These are phyloP conservation scores for Eubasilissa regina DNA, from an alignment of 1,140 invertebrate species.

Conservation along the genomic window DNA sequence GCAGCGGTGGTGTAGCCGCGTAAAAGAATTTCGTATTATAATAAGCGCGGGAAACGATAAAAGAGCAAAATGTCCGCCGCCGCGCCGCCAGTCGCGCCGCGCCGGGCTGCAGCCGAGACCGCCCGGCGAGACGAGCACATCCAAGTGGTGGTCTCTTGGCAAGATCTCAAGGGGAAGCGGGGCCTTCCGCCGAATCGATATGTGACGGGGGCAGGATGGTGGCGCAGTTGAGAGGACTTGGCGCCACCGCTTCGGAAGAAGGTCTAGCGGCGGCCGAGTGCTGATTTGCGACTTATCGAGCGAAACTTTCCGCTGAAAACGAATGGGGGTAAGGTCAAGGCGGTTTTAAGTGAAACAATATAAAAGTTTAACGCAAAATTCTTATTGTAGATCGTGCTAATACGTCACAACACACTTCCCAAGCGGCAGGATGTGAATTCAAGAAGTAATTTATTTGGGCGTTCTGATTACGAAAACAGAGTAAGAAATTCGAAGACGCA, in stretches of 20 bases:
- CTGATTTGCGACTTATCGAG: no score
- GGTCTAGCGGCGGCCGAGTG: no score
- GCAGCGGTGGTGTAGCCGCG: neutral
- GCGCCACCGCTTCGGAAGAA: neutral
- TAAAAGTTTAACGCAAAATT: no score
- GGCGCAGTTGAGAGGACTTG: neutral
- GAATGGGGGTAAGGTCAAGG: no score
- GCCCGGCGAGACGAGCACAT: constrained; percentile 5
- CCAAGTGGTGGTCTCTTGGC: neutral
- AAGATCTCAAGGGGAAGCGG: neutral
- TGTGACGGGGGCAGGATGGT: constrained; percentile 7
- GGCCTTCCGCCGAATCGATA: constrained; percentile 1
- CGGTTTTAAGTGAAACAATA: no score
- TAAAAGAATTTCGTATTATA: neutral
- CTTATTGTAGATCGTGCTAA: no score
- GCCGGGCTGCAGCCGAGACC: neutral
- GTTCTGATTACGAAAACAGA: no score
- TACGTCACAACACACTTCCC: no score
- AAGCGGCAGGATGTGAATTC: no score
- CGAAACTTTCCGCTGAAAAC: no score
- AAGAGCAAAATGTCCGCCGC: neutral
- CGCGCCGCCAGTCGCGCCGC: neutral
- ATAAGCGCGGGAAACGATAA: neutral
- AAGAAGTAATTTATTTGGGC: no score
- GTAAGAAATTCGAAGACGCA: no score